Evolutionary conservation across 2,888 invertebrate genomes (phyloP).

Genomic region (Agriopis marginaria): DNA sequence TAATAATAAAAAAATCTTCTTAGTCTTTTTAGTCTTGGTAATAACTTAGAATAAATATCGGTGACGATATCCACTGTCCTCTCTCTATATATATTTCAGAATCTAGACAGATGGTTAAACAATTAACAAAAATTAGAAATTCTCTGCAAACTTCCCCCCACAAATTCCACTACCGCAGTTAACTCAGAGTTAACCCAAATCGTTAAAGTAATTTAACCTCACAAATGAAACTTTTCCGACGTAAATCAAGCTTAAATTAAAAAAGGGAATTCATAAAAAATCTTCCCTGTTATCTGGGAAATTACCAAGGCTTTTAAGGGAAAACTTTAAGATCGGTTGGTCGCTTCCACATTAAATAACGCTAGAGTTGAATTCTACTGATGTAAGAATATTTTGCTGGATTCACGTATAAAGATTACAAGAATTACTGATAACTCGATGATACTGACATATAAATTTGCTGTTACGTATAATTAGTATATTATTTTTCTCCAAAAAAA

Average conservation of each 20-base stretch:
- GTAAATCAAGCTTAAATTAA: constrained; percentile 64
- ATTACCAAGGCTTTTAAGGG: constrained; percentile 51
- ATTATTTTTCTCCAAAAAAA: too few relatives aligned
- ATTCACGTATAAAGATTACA: too few relatives aligned
- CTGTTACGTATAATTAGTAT: too few relatives aligned
- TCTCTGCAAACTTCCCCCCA: constrained; percentile 52
- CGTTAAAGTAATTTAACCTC: constrained; percentile 66
- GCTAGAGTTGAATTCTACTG: constrained; percentile 20
- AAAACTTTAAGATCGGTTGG: constrained; percentile 53
- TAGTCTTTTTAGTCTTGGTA: too few relatives aligned
- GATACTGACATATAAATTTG: too few relatives aligned
- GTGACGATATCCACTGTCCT: too few relatives aligned
- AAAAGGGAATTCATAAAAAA: constrained; percentile 59
- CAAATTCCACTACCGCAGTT: constrained; percentile 49
- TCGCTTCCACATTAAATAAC: constrained; percentile 45
- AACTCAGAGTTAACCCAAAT: constrained; percentile 59
- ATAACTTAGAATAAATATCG: too few relatives aligned
- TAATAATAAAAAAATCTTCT: too few relatives aligned
- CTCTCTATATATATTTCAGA: constrained; percentile 2
- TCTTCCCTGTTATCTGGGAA: constrained; percentile 51
- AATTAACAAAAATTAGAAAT: constrained; percentile 48
- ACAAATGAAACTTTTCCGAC: constrained; percentile 62
- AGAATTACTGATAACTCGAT: too few relatives aligned
- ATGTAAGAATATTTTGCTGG: background rate
- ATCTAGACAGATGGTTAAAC: constrained; percentile 39